These are phyloP conservation scores for Sarcophilus harrisii DNA, from an alignment of 2,797 vertebrate genomes.

Conservation along the genomic window DNA sequence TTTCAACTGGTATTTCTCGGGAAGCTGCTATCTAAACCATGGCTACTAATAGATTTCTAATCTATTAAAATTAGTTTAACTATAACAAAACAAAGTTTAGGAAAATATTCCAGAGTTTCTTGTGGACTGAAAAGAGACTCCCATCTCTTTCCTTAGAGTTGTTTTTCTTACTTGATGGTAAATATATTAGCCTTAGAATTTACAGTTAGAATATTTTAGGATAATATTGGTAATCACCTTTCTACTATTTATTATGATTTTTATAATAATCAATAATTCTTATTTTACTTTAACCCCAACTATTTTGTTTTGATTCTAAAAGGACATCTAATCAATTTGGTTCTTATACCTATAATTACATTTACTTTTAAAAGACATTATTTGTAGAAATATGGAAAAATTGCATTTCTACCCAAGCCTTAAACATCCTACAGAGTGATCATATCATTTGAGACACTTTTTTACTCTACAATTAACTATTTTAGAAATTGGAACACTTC, in stretches of 20 bases:
- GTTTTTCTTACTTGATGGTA: constrained; percentile 32
- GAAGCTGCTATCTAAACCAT: constrained; percentile 6
- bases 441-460: constrained; percentile 26
- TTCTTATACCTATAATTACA: constrained; percentile 36
- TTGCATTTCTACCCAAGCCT: constrained; percentile 1
- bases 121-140: constrained; percentile 30
- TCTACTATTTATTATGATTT: constrained; percentile 45
- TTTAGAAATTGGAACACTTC: constrained; percentile 21
- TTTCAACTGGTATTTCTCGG: constrained; percentile 45
- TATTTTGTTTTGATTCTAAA: constrained; percentile 21
- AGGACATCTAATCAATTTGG: constrained; percentile 27
- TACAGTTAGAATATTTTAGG: constrained; percentile 22
- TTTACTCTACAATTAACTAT: background rate
- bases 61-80: constrained; percentile 11
- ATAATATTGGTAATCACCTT: background rate
- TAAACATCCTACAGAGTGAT: constrained; percentile 40
- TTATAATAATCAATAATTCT: constrained; percentile 51
- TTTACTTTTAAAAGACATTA: constrained; percentile 43
- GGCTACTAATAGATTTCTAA: constrained; percentile 24
- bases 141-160: constrained; percentile 29
- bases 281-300: constrained; percentile 24
- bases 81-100: constrained; percentile 36
- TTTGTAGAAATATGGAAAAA: constrained; percentile 45
- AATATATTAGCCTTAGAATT: constrained; percentile 6
- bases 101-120: constrained; percentile 43